Conservation (phyloP, 2,797 vertebrate species). For the Melanotaenia boesemani region DNA sequence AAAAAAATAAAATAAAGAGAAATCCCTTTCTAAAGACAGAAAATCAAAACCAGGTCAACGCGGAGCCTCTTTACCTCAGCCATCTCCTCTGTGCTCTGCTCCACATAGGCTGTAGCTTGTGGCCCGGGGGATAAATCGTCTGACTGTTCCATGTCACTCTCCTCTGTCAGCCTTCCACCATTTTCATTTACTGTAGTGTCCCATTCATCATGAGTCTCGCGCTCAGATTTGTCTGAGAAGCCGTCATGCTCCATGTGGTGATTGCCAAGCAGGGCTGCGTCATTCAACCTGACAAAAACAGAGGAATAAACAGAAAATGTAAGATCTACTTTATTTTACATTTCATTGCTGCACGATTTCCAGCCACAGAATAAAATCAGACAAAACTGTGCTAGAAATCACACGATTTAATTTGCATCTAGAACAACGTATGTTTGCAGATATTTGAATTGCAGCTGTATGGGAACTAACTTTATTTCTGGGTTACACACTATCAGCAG, state of each 20-base stretch:
- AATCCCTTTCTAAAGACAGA: neutral
- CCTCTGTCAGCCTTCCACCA: constrained; percentile 87
- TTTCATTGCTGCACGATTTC: neutral
- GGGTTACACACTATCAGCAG: neutral
- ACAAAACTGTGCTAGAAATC: neutral
- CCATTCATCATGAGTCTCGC: constrained; percentile 90
- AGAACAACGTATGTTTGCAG: neutral
- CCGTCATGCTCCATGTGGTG: constrained; percentile 91
- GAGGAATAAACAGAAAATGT: constrained; percentile 29
- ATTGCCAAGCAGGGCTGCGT: constrained; percentile 84
- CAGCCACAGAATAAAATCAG: neutral
- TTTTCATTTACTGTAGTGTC: constrained; percentile 87
- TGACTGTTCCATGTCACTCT: constrained; percentile 91
- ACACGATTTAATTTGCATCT: too few species aligned
- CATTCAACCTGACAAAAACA: constrained; percentile 84
- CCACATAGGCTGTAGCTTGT: constrained; percentile 90
- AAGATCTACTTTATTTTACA: constrained; percentile 3
- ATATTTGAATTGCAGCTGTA: neutral
- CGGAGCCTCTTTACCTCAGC: constrained; percentile 86
- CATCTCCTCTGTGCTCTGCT: constrained; percentile 93
- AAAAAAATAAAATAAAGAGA: too few species aligned
- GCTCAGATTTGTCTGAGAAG: constrained; percentile 94
- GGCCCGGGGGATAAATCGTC: constrained; percentile 84
- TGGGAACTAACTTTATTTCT: neutral
- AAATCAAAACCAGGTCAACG: neutral